Evolutionary conservation across 1,140 invertebrate species (phyloP), one percentile per base, ranked within the genome.

Genomic region (Chymomyza costata): DNA sequence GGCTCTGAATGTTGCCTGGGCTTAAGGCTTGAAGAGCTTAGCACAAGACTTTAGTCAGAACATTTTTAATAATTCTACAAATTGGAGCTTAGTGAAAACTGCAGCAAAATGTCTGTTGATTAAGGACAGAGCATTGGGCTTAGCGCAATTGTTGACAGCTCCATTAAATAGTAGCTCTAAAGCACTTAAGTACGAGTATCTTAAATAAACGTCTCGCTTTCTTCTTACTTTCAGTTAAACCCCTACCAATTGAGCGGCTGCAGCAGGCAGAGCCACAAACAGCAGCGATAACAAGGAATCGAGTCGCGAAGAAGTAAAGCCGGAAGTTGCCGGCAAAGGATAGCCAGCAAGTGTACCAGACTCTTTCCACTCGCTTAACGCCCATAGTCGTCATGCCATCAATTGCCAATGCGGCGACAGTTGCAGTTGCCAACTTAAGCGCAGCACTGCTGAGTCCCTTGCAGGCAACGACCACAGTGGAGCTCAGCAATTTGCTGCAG

Each of bases 341-440:
- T 73, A 66, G 44, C 16, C 32, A 52, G 41, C 31, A 7, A 28
- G 25, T 5, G 10, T 11, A 38, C 11, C 25, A 16, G 53, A 44
- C 21, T n/a, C n/a, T n/a, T n/a, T n/a, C n/a, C n/a, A n/a, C n/a
- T n/a, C n/a, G n/a, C n/a, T n/a, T 11, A 38, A 19, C 45, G 8
- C 6, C 18, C n/a, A 19, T 28, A 11, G 34, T 11, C 45, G 73
- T 67, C 15, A 80, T 80, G 73, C 74, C 73, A 80, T 80, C 73
- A 52, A 71, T 80, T 59, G 74, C 64, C 32, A 78, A 73, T 46
- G 64, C 73, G 71, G 64, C 47, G 35, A 45, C 25, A 50, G 44
- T 30, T 32, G 35, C 15, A 43, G 52, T 38, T 15, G 35, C 35
- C 35, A 38, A 38, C 35, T 38, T 15, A 5, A 38, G 8, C 5